Conservation (phyloP, 2,113 vertebrate species). For the Ptyas mucosa region DNA sequence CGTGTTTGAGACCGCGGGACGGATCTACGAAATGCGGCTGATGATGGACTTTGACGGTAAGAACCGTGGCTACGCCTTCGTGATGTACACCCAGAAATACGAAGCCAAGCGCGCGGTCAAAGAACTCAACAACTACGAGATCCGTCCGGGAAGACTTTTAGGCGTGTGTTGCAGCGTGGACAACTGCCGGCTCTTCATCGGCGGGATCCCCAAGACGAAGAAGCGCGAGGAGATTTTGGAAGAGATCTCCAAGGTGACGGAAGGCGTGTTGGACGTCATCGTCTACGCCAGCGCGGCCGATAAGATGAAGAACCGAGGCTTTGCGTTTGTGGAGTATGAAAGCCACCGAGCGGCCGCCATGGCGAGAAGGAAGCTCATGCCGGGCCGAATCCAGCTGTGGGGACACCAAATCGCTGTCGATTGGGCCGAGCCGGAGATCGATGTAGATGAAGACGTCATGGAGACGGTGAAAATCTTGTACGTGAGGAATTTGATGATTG, state of each 20-base stretch:
- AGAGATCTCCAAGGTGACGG: slow-evolving; percentile 96
- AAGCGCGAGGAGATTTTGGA: slow-evolving; percentile 99
- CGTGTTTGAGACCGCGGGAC: slow-evolving; percentile 87
- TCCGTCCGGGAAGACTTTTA: slow-evolving; percentile 90
- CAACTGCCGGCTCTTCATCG: slow-evolving; percentile 98
- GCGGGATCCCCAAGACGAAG: slow-evolving; percentile 97
- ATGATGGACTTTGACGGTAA: slow-evolving; percentile 99
- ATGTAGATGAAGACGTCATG: slow-evolving; percentile 98
- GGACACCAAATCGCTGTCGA: slow-evolving; percentile 98
- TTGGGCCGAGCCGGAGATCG: slow-evolving; percentile 98
- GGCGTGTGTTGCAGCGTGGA: slow-evolving; percentile 97
- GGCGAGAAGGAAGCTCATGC: slow-evolving; percentile 97
- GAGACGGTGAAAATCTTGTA: slow-evolving; percentile 99
- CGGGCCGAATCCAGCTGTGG: slow-evolving; percentile 95
- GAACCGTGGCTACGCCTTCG: slow-evolving; percentile 94
- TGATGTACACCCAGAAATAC: slow-evolving; percentile 93
- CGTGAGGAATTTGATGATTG: slow-evolving; percentile 98
- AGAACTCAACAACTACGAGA: slow-evolving; percentile 97
- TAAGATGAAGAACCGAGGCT: slow-evolving; percentile 99
- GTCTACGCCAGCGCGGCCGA: slow-evolving; percentile 96
- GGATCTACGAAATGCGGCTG: slow-evolving; percentile 97
- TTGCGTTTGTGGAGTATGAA: slow-evolving; percentile 97
- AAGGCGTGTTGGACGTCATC: slow-evolving; percentile 94
- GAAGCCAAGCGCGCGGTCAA: slow-evolving; percentile 94
- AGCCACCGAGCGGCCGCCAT: slow-evolving; percentile 95